These are phyloP conservation scores for Epiblema foenella DNA, from an alignment of 2,888 invertebrate genomes.

Conservation along the genomic window DNA sequence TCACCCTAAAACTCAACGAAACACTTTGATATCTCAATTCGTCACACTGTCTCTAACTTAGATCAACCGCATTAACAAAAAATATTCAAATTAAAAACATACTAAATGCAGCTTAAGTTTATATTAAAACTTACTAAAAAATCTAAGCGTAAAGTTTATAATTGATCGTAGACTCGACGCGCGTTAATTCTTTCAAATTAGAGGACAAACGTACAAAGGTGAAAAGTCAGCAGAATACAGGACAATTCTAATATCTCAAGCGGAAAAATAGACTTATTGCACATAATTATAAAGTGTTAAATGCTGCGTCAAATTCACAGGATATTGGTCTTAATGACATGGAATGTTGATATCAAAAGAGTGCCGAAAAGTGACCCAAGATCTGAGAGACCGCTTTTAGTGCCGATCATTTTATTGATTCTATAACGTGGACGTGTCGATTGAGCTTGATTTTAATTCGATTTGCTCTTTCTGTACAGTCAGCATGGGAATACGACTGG, in stretches of 20 bases:
- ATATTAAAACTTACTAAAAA: background rate
- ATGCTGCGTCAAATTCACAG: background rate
- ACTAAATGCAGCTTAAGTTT: background rate
- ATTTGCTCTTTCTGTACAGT: constrained; percentile 73
- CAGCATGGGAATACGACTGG: constrained; percentile 48
- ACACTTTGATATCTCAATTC: constrained; percentile 83
- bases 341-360: constrained; percentile 65
- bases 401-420: constrained; percentile 82
- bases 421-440: constrained; percentile 71
- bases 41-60: constrained; percentile 82
- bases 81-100: background rate
- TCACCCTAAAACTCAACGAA: constrained; percentile 66
- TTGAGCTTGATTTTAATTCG: constrained; percentile 68
- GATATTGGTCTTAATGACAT: background rate
- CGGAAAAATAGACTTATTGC: background rate
- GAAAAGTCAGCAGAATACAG: constrained; percentile 8
- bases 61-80: constrained; percentile 58
- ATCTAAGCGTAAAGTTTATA: background rate
- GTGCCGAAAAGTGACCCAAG: constrained; percentile 68
- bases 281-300: background rate
- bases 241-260: background rate
- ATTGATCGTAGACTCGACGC: background rate
- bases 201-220: background rate
- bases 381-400: constrained; percentile 71
- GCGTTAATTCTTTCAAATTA: background rate